A percentile compares a stretch with the other conserved stretches of the same genome.
These are phyloP conservation scores for Sandelia bainsii DNA, from an alignment of 2,797 vertebrate genomes.

Conservation along the genomic window DNA sequence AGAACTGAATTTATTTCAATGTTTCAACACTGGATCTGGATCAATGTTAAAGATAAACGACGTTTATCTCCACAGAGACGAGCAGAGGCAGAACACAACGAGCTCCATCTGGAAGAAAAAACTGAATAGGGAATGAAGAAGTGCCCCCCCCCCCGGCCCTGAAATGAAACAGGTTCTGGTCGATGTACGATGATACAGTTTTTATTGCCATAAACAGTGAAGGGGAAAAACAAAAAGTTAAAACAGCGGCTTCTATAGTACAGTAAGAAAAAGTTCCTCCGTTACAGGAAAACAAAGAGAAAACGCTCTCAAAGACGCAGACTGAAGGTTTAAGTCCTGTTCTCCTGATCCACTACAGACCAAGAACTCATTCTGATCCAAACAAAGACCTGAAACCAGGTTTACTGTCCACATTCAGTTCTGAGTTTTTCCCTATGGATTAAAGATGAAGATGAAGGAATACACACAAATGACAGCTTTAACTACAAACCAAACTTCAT, in stretches of 20 bases:
- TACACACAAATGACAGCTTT: constrained; percentile 27
- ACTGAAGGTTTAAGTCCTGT: constrained; percentile 7
- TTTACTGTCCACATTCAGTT: neutral
- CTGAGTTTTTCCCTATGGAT: constrained; percentile 20
- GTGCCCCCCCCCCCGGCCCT: constrained; percentile 31
- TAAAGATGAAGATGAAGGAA: constrained; percentile 10
- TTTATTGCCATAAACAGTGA: constrained; percentile 88
- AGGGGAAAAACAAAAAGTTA: constrained; percentile 72
- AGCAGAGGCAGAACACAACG: constrained; percentile 10
- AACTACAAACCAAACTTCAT: constrained; percentile 49
- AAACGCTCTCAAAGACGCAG: constrained; percentile 21
- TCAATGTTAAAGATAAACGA: too few species aligned
- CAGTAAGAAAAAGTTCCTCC: constrained; percentile 73
- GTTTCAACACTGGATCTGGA: too few species aligned
- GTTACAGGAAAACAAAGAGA: constrained; percentile 39
- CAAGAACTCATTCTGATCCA: constrained; percentile 17
- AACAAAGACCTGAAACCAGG: constrained; percentile 27
- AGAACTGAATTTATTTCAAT: too few species aligned
- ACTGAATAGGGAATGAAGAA: constrained; percentile 1
- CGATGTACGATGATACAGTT: constrained; percentile 71
- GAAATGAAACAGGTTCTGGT: constrained; percentile 69
- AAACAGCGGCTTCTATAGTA: constrained; percentile 78
- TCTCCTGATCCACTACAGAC: constrained; percentile 6
- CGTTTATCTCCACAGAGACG: neutral
- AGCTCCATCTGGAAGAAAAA: constrained; percentile 20